phyloP scores from a whole-genome alignment of 1,140 invertebrate genomes.

The Hyles euphorbiae region DNA sequence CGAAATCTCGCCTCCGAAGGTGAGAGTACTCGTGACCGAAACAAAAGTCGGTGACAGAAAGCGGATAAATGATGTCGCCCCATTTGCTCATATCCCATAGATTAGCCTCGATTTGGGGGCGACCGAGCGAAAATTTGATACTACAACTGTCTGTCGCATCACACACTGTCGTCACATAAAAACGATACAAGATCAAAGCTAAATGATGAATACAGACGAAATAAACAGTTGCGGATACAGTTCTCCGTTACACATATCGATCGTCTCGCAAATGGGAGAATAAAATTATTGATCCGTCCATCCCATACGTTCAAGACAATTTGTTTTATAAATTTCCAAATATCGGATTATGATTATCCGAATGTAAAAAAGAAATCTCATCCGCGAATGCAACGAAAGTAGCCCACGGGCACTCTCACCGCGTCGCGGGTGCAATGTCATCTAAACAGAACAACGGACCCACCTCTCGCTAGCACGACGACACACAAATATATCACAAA shows the following conservation, averaged over 20 bases:
- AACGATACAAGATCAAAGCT: too few species aligned
- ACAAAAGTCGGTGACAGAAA: conserved; percentile 1
- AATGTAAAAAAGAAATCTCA: conserved; percentile 1
- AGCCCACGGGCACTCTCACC: conserved; percentile 1
- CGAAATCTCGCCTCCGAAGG: too few species aligned
- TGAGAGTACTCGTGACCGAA: not conserved
- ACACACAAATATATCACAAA: conserved; percentile 47
- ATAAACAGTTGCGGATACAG: too few species aligned
- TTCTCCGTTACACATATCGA: too few species aligned
- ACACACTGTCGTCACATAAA: too few species aligned
- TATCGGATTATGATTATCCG: not conserved
- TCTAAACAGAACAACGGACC: conserved; percentile 7
- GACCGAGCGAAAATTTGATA: conserved; percentile 13
- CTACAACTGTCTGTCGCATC: too few species aligned
- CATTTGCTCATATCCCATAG: conserved; percentile 5
- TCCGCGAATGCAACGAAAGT: not conserved
- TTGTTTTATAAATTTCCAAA: not conserved
- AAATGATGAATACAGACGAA: too few species aligned
- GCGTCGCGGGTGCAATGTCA: conserved; percentile 5
- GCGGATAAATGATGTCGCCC: conserved; percentile 3
- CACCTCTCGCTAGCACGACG: conserved; percentile 42
- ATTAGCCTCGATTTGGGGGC: conserved; percentile 20
- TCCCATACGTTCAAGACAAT: too few species aligned
- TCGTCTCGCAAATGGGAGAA: too few species aligned
- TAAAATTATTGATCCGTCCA: too few species aligned